Percentiles rank a stretch among this genome's conserved stretches.
phyloP scores from a whole-genome alignment of 2,888 invertebrate species.

The Nomada fucata region DNA sequence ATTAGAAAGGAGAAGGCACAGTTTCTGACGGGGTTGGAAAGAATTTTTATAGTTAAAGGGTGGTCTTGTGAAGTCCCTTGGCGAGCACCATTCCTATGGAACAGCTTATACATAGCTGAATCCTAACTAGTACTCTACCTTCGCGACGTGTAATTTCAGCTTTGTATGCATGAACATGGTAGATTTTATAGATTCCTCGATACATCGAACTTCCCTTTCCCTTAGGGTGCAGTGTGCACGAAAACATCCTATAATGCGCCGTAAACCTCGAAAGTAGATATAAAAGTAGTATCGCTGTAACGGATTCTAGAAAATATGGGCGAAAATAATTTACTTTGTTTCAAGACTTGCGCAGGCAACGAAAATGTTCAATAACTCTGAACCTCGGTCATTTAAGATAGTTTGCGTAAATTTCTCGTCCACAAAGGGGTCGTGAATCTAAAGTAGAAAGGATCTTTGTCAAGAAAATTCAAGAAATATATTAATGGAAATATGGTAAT shows the following conservation, averaged over 20 bases:
- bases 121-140: slow-evolving; percentile 18
- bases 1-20: neutral
- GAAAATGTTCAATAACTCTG: no score
- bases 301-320: neutral
- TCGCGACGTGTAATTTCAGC: slow-evolving; percentile 30
- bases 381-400: no score
- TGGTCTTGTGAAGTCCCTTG: slow-evolving; percentile 6
- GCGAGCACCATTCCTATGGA: slow-evolving; percentile 1
- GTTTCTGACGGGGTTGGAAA: neutral
- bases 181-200: slow-evolving; percentile 28
- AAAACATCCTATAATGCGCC: neutral
- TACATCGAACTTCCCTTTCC: slow-evolving; percentile 7
- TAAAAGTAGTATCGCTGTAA: neutral
- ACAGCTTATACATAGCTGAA: slow-evolving; percentile 12
- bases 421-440: no score
- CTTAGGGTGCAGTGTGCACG: neutral
- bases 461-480: no score
- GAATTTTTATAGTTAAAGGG: neutral
- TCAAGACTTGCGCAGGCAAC: neutral
- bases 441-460: no score
- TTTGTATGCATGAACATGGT: slow-evolving; percentile 45
- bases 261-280: neutral
- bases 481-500: no score
- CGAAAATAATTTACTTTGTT: neutral
- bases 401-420: no score